Conservation (phyloP, 2,797 vertebrate species). For the Myoxocephalus aenaeus region DNA sequence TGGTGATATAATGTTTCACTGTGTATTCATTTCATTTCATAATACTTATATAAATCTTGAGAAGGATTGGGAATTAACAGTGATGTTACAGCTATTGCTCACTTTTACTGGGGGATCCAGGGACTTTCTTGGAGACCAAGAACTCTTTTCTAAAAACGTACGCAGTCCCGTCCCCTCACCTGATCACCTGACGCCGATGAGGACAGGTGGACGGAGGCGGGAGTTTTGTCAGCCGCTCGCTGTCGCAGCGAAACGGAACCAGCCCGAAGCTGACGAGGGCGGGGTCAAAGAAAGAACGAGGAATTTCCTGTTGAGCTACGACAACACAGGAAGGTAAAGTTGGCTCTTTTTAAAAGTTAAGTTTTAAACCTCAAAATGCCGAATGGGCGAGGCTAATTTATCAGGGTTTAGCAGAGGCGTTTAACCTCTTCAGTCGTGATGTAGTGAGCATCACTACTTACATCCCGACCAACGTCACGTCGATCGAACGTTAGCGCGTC, state of each 20-base stretch:
- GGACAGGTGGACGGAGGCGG: not conserved
- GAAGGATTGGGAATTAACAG: constrained; percentile 18
- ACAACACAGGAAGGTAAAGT: constrained; percentile 81
- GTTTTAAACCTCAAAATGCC: constrained; percentile 3
- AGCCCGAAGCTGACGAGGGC: constrained; percentile 37
- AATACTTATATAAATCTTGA: too few relatives aligned
- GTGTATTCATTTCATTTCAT: too few relatives aligned
- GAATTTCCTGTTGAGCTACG: constrained; percentile 84
- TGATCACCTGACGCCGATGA: not conserved
- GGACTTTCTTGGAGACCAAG: constrained; percentile 18
- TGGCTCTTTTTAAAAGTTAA: constrained; percentile 26
- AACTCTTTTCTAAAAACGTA: not conserved
- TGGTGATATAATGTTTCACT: too few relatives aligned
- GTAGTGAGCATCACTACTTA: too few relatives aligned
- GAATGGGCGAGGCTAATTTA: rapidly evolving
- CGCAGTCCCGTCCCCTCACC: not conserved
- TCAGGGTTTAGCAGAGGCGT: rapidly evolving
- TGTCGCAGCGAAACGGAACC: constrained; percentile 37
- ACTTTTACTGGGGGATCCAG: not conserved
- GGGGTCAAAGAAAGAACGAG: constrained; percentile 59
- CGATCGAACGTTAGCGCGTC: constrained; percentile 14
- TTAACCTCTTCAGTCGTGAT: rapidly evolving
- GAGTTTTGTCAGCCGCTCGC: not conserved
- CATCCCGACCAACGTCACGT: not conserved
- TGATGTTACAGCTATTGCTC: not conserved